Evolutionary conservation across 2,113 vertebrate species (phyloP).

Genomic region (Turnix velox): DNA sequence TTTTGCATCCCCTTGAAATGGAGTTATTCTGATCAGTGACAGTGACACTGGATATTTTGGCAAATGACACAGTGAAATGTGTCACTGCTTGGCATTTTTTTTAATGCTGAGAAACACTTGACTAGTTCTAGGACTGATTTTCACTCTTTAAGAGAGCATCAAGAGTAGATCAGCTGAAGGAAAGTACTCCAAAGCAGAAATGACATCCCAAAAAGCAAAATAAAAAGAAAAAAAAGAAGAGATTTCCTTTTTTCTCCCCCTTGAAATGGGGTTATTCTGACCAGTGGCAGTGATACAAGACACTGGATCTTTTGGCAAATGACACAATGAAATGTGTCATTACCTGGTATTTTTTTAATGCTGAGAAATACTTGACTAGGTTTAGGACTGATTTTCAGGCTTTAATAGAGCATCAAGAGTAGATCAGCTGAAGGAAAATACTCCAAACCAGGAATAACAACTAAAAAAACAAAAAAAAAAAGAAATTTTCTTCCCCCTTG

Average conservation of each 20-base stretch:
- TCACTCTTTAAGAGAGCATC: neutral
- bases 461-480: neutral
- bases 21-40: neutral
- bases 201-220: neutral
- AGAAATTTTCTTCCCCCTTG: neutral
- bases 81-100: accelerated
- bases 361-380: no score
- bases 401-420: no score
- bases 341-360: no score
- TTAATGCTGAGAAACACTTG: no score
- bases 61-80: neutral
- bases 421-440: no score
- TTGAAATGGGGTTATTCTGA: no score
- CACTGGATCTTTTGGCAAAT: neutral
- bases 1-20: neutral
- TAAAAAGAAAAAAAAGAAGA: neutral
- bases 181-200: neutral
- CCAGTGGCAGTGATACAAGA: neutral
- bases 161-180: neutral
- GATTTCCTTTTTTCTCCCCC: no score
- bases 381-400: no score
- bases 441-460: no score
- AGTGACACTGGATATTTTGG: neutral
- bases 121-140: no score
- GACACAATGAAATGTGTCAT: neutral